Evolutionary conservation across 2,113 vertebrate genomes (phyloP), one percentile per base, ranked within the genome.

Genomic region (Engystomops pustulosus): DNA sequence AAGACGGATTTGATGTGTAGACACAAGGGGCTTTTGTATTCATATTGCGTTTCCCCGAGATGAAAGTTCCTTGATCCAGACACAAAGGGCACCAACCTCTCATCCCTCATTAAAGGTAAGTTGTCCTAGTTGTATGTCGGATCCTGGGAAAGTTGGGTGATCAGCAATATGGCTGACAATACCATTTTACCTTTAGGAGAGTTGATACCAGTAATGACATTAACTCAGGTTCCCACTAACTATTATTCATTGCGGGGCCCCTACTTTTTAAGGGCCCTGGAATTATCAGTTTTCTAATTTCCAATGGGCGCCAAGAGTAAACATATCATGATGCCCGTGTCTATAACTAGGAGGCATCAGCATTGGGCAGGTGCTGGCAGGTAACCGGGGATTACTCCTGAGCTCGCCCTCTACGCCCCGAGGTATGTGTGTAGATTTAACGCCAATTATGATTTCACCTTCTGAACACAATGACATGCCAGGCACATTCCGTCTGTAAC

Each of bases 401-500:
- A 53, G 27, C 47, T 10, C 1, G 18, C 72, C 62, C 62, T 53
- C 68, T 25, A 70, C 45, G 45, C 45, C 27, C 27, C 17, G 45
- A 75, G 14, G 72, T 34, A n/a, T n/a, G 72, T 75, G 9, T 18
- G 15, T n/a, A 27, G 72, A 30, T 47, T 49, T 47, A 49, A 14
- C 0, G 72, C 72, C 47, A 75, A 75, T 53, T 75, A 75, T 75
- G 72, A 53, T 51, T 34, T 32, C 72, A 75, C 45, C 72, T 75
- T 34, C 72, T 20, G 17, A 32, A 51, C 2, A 75, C 45, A 51
- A 53, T 34, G 72, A 75, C 27, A 15, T 51, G 18, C 27, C 27
- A 32, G 72, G 27, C 72, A n/a, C 72, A 75, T 53, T 75, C 72
- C 18, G 18, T 20, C 3, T 51, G 72, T 47, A 53, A 75, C 47